phyloP scores from a whole-genome alignment of 2,113 vertebrate species.

The Podiceps cristatus region DNA sequence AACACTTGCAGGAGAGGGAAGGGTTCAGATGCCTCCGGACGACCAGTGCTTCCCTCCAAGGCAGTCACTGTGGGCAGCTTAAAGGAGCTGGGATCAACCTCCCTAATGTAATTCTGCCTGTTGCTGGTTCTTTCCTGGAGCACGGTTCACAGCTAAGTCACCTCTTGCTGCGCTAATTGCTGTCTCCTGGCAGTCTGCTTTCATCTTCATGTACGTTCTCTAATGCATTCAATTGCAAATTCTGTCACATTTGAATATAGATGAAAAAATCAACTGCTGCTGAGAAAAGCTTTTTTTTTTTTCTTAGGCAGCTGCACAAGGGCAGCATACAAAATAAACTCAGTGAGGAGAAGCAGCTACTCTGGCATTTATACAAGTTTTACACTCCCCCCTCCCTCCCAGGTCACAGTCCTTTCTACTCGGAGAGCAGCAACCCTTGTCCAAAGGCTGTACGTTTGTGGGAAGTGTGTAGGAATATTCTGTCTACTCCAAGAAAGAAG shows the following conservation, averaged over 20 bases:
- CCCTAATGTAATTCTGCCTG: neutral
- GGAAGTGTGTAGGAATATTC: neutral
- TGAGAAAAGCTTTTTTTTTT: neutral
- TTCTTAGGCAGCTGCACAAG: neutral
- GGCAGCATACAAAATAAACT: neutral
- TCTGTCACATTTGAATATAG: neutral
- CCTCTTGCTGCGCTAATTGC: neutral
- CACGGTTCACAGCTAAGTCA: neutral
- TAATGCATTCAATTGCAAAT: neutral
- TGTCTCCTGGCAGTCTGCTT: neutral
- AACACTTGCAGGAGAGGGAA: neutral
- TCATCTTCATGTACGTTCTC: neutral
- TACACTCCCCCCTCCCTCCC: fast-evolving
- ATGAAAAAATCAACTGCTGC: neutral
- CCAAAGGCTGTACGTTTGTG: neutral
- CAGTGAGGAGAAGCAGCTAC: neutral
- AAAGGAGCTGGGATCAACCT: neutral
- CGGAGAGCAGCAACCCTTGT: neutral
- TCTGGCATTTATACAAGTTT: neutral
- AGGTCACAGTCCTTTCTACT: neutral
- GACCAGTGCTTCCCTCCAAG: neutral
- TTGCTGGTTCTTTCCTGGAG: neutral
- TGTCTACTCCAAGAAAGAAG: neutral
- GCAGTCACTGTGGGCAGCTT: neutral
- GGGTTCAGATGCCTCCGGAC: neutral